phyloP scores from a whole-genome alignment of 1,140 invertebrate species.

The Hormaphis cornu region DNA sequence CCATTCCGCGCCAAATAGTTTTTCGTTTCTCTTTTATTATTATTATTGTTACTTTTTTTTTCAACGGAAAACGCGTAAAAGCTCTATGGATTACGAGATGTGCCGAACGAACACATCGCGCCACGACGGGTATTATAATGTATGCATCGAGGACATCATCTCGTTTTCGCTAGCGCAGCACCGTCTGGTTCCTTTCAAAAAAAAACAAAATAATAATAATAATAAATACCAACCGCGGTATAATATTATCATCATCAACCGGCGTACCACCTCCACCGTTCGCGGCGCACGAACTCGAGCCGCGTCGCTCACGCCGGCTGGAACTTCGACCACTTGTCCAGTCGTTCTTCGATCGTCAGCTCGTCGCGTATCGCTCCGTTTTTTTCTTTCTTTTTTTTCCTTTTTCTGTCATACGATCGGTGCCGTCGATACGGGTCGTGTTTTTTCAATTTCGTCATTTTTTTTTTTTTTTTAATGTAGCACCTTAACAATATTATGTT shows the following conservation, averaged over 20 bases:
- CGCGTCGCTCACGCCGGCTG: background rate
- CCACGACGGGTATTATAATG: background rate
- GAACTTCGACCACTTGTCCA: slow-evolving; percentile 9
- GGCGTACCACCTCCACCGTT: slow-evolving; percentile 7
- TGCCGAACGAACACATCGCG: background rate
- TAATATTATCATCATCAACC: background rate
- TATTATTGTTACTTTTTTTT: too few species aligned
- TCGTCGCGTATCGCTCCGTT: background rate
- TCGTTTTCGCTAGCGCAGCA: slow-evolving; percentile 19
- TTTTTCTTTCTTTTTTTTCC: background rate
- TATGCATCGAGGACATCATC: slow-evolving; percentile 29
- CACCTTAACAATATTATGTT: too few species aligned
- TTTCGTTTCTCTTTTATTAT: too few species aligned
- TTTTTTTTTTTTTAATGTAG: background rate
- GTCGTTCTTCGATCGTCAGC: slow-evolving; percentile 1
- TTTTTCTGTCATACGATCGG: background rate
- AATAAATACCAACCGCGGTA: slow-evolving; percentile 2
- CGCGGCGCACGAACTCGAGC: background rate
- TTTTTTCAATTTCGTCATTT: background rate
- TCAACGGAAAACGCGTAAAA: background rate
- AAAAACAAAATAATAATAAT: too few species aligned
- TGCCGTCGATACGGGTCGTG: background rate
- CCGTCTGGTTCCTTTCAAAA: slow-evolving; percentile 16
- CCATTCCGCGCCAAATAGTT: too few species aligned
- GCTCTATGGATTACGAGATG: background rate